Evolutionary conservation across 53 echinoderm and acorn worm species (phyloP), one percentile per base, ranked within the genome.

Genomic region (Paracentrotus lividus): DNA sequence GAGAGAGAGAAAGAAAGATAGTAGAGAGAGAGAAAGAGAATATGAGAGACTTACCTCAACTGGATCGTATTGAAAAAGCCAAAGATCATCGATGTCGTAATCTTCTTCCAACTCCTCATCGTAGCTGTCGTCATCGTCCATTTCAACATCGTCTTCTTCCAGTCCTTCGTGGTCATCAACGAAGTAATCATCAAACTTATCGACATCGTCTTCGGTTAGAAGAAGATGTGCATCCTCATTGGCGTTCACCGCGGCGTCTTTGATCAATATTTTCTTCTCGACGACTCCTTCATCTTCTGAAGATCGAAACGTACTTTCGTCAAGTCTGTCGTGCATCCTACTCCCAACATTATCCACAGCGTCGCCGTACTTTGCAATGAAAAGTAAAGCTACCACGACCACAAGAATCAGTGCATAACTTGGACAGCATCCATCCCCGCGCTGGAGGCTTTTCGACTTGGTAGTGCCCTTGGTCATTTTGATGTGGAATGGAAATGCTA

Each of bases 51-150:
- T 90, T 65, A 90, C 90, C 66, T 90, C 90, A 14, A 65, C 20
- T 24, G 90, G 90, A 49, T 90, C 90, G 32, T 90, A 65, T 13
- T 90, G 90, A 47, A 90, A 90, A 12, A 90, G 66, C 90, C 90
- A 90, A 12, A 90, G 66, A 6, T 90, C 66, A 51, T 65, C 90
- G 4, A 44, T 40, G 31, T 88, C 88, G 16, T 32, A 14, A 0
- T 29, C 57, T 38, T 88, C 88, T 52, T 53, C 51, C 32, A 18
- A 44, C 15, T n/a, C 24, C 55, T 55, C 88, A 38, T 88, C 88
- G 3, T 64, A 65, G 45, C 45, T 55, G 66, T n/a, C 6, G 27
- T 88, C 66, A 9, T 66, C 45, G n/a, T 85, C 49, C 49, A 49
- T 51, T 29, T 85, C 85, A 85, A 16, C 85, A 45, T 21, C 85